A percentile compares a stretch with the other conserved stretches of the same genome.
Conservation (phyloP, 2,797 vertebrate genomes). For the Sibirionetta formosa region DNA sequence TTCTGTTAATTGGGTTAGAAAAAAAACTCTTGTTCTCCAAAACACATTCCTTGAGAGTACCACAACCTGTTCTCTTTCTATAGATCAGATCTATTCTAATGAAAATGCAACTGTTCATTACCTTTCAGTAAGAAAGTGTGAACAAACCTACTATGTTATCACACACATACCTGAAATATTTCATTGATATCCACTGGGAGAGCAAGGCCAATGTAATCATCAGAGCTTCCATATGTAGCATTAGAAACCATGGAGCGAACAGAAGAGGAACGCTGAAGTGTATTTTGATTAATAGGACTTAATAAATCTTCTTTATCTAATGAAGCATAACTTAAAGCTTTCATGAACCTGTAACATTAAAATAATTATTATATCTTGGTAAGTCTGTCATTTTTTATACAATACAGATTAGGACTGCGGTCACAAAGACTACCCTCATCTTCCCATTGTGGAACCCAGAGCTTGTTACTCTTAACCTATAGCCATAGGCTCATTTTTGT, state of each 20-base stretch:
- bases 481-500: background rate
- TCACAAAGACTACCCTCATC: background rate
- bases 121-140: background rate
- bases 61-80: background rate
- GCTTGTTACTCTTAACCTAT: background rate
- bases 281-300: constrained; percentile 97
- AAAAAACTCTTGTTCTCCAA: background rate
- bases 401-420: background rate
- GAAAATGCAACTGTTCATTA: background rate
- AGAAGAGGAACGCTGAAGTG: constrained; percentile 96
- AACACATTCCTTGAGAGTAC: accelerated
- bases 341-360: constrained; percentile 91
- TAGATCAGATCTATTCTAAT: background rate
- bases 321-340: constrained; percentile 97
- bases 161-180: constrained; percentile 90
- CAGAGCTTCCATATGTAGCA: constrained; percentile 92
- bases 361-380: background rate
- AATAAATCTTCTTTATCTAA: constrained; percentile 98
- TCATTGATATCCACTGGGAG: constrained; percentile 95
- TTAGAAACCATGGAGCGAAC: constrained; percentile 98
- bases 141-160: background rate
- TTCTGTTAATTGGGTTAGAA: background rate
- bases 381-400: background rate
- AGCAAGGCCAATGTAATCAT: constrained; percentile 97
- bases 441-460: background rate